Base-by-base conservation (phyloP, 2,888 invertebrate species). In the Shargacucullia verbasci region DNA sequence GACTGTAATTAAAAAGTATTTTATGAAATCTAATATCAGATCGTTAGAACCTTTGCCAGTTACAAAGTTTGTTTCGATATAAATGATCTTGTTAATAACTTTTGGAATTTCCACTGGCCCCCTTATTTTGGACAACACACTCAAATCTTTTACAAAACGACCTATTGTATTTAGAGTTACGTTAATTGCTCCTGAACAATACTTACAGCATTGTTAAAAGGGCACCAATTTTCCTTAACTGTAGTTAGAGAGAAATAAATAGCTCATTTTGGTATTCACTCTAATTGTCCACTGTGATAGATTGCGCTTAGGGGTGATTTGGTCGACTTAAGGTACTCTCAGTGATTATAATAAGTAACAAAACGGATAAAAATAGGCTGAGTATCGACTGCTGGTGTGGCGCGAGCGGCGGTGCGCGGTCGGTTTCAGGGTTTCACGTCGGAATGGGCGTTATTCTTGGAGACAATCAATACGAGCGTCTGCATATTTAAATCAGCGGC, bases 401-500 rank as follows among this genome's bases (percentile, higher is more conserved):
- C 64, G 67, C 55, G 70, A 69, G 67, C 62, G 63, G 61, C 70
- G 58, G 72, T 65, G 65, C 63, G 77, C 75, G 76, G 76, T 61
- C 76, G 57, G 60, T 61, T 78, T 80, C 81, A 80, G 81, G 76
- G 80, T 79, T 84, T 76, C 72, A 80, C 78, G 66, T 70, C 73
- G 70, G 71, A 73, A 79, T 83, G 82, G 83, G 82, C 78, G 88
- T 88, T 92, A 92, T 93, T 93, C 91, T 91, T 87, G 85, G 91
- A 87, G 88, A 92, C 91, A 92, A 92, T 93, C 93, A 85, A 93
- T 92, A 92, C 86, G 59, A 70, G 72, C 82, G 88, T 91, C 88
- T 91, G 91, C 89, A 91, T 93, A 92, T 92, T 92, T 91, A 92
- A 91, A 90, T 88, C 86, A 84, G 80, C 82, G 75, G 77, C 82